Evolutionary conservation across 2,797 vertebrate genomes (phyloP).

Genomic region (Gephyroberyx darwinii): DNA sequence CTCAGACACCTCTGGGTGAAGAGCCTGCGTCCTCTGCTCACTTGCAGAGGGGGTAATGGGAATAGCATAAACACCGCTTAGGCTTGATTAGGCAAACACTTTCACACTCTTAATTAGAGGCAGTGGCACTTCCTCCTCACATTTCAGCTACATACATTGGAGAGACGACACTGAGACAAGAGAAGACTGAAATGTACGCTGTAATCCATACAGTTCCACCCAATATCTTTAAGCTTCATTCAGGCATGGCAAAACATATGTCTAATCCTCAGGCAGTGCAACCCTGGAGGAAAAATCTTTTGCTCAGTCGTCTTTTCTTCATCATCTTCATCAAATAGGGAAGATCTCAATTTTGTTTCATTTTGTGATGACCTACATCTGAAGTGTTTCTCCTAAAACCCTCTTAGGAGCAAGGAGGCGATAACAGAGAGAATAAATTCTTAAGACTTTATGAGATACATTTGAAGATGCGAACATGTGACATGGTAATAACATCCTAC

Average conservation of each 20-base stretch:
- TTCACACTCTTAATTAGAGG: constrained; percentile 69
- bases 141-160: constrained; percentile 22
- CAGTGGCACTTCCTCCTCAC: constrained; percentile 45
- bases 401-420: too few relatives aligned
- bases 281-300: background rate
- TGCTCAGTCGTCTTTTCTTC: too few relatives aligned
- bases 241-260: background rate
- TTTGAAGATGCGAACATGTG: too few relatives aligned
- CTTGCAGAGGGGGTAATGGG: constrained; percentile 39
- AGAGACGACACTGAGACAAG: constrained; percentile 15
- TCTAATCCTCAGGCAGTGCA: background rate
- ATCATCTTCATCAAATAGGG: too few relatives aligned
- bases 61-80: constrained; percentile 57
- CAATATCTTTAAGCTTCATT: background rate
- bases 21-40: constrained; percentile 29
- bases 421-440: too few relatives aligned
- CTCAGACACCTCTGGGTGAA: constrained; percentile 60
- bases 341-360: too few relatives aligned
- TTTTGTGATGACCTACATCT: too few relatives aligned
- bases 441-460: too few relatives aligned
- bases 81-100: constrained; percentile 41
- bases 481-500: too few relatives aligned
- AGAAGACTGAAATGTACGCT: constrained; percentile 13
- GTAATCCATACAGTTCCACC: background rate
- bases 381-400: too few relatives aligned